Base-by-base conservation (phyloP, 2,888 invertebrate genomes). In the Standfussiana lucernea region DNA sequence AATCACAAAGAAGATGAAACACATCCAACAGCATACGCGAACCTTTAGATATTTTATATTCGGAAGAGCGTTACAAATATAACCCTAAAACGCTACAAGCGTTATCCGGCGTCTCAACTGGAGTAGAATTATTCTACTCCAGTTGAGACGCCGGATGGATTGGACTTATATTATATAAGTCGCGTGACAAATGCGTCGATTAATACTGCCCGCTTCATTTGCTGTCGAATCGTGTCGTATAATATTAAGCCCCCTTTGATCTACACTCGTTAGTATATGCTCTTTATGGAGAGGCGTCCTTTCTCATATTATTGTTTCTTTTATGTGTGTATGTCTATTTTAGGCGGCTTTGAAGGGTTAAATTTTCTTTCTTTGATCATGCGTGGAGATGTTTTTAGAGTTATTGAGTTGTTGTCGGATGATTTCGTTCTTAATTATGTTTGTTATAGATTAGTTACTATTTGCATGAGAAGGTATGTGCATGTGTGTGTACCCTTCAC, bases 201-300 rank as follows among this genome's bases (percentile, higher is more conserved):
- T 84, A 86, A 86, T 83, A 81, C 77, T 75, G 75, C 75, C 65
- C 87, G 90, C 80, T 78, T 73, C 91, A 90, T 91, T 91, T 90
- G 91, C 91, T 90, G 88, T 88, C 89, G 89, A 91, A 90, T 91
- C 86, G 89, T 86, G 71, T 79, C 72, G 77, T 64, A 85, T 87
- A 82, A 82, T 77, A 86, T 75, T 77, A 77, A 79, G 84, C 80
- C 68, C 50, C n/a, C 89, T 89, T 89, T 89, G 90, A 89, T 90
- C 86, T 81, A 61, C 78, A 72, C 87, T 86, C 82, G 89, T 87
- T 88, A 83, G 89, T 83, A 79, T 67, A 61, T 53, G 79, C 71
- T 75, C 74, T 85, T 72, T 82, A 82, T 80, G 75, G 67, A 66
- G 61, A 69, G 62, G 74, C 74, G 74, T 79, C 75, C 65, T 65